Conservation (phyloP, 2,113 vertebrate species). For the Scophthalmus maximus region DNA sequence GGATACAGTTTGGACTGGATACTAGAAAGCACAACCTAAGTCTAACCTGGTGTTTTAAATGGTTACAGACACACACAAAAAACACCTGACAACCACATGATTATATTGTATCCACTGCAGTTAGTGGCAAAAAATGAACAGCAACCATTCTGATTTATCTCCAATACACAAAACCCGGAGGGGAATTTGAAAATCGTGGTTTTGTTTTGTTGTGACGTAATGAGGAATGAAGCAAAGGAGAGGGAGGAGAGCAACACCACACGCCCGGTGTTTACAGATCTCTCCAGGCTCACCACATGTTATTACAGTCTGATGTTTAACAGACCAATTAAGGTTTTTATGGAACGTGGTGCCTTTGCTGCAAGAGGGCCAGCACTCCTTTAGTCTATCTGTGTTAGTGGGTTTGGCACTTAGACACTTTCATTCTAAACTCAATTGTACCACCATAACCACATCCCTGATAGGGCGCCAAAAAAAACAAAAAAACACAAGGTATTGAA, state of each 20-base stretch:
- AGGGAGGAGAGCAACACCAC: slow-evolving; percentile 50
- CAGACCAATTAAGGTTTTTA: slow-evolving; percentile 77
- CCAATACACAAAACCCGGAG: not conserved
- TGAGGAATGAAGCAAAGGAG: slow-evolving; percentile 2
- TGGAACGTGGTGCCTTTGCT: slow-evolving; percentile 59
- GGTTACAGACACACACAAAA: too few relatives aligned
- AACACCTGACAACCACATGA: slow-evolving; percentile 9
- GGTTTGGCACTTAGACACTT: slow-evolving; percentile 45
- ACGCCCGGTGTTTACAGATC: slow-evolving; percentile 74
- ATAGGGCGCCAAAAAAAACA: slow-evolving; percentile 22
- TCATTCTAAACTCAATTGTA: slow-evolving; percentile 21
- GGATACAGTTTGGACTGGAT: slow-evolving; percentile 43
- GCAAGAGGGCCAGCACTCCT: slow-evolving; percentile 38
- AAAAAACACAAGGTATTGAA: not conserved
- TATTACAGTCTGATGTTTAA: slow-evolving; percentile 75
- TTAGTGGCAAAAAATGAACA: not conserved
- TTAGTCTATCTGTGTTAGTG: slow-evolving; percentile 31
- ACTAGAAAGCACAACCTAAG: slow-evolving; percentile 40
- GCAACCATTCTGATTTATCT: not conserved
- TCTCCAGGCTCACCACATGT: slow-evolving; percentile 67
- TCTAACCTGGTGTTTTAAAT: slow-evolving; percentile 11
- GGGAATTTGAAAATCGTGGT: slow-evolving; percentile 22
- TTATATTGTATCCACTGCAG: slow-evolving; percentile 8
- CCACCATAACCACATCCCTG: slow-evolving; percentile 24
- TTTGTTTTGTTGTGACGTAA: slow-evolving; percentile 49